These are phyloP conservation scores for Hipposideros larvatus DNA, from an alignment of 2,797 vertebrate genomes.

Conservation along the genomic window DNA sequence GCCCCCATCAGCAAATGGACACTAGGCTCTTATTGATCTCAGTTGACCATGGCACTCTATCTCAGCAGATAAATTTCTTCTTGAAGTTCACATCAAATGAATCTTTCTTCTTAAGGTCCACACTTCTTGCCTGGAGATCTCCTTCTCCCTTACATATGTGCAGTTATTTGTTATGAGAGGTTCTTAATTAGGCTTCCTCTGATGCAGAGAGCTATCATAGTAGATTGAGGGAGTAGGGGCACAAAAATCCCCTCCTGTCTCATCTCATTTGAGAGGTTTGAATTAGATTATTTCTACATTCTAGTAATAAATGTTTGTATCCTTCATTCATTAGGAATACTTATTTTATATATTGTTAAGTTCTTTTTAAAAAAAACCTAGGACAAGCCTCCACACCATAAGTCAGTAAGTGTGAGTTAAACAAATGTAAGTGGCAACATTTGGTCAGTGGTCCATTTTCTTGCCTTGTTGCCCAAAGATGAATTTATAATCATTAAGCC, in stretches of 20 bases:
- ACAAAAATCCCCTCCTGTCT: neutral
- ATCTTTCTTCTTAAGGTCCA: no score
- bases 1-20: neutral
- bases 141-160: fast-evolving
- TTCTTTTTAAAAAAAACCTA: neutral
- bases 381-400: fast-evolving
- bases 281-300: neutral
- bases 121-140: fast-evolving
- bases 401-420: neutral
- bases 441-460: neutral
- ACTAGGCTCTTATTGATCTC: neutral
- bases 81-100: neutral
- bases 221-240: fast-evolving
- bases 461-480: neutral
- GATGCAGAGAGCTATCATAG: neutral
- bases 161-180: fast-evolving
- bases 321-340: neutral
- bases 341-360: neutral
- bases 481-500: neutral
- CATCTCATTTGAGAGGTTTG: neutral
- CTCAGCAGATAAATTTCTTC: neutral
- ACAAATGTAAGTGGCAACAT: neutral
- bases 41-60: neutral
- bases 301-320: neutral
- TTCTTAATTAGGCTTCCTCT: no score